phyloP scores from a whole-genome alignment of 1,140 invertebrate genomes.

The Brachystomella parvula region DNA sequence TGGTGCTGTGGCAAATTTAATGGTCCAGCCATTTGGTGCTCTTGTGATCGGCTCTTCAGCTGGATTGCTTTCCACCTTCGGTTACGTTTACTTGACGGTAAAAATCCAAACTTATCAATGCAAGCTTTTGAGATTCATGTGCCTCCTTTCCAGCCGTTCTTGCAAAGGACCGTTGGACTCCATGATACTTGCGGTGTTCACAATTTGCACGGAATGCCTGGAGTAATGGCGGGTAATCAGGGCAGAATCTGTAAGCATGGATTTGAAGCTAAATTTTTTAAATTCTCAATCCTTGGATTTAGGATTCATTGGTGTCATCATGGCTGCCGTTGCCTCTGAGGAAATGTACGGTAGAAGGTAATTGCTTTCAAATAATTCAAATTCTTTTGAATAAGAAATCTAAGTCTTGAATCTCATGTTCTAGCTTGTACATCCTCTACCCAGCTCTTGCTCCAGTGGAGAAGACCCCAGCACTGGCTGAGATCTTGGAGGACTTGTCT shows the following conservation, averaged over 20 bases:
- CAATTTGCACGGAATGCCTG: slow-evolving; percentile 94
- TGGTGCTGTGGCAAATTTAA: slow-evolving; percentile 49
- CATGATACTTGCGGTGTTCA: slow-evolving; percentile 93
- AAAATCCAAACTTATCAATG: slow-evolving; percentile 13
- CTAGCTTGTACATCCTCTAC: slow-evolving; percentile 49
- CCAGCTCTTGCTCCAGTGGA: slow-evolving; percentile 46
- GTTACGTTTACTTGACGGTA: slow-evolving; percentile 78
- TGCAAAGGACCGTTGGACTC: slow-evolving; percentile 59
- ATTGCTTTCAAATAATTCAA: too few species aligned
- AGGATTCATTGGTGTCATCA: slow-evolving; percentile 62
- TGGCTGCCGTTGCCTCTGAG: slow-evolving; percentile 61
- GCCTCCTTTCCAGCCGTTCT: slow-evolving; percentile 53
- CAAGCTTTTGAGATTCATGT: background rate
- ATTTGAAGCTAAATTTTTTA: too few species aligned
- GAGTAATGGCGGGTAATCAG: slow-evolving; percentile 62
- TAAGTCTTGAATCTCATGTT: too few species aligned
- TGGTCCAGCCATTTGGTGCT: slow-evolving; percentile 68
- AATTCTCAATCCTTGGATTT: too few species aligned
- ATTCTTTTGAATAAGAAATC: too few species aligned
- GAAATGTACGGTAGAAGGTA: slow-evolving; percentile 46
- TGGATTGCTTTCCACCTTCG: slow-evolving; percentile 71
- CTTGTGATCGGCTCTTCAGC: slow-evolving; percentile 71
- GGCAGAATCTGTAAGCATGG: too few species aligned
- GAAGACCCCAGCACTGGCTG: slow-evolving; percentile 40
- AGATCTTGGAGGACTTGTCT: slow-evolving; percentile 35